Evolutionary conservation across 2,888 invertebrate genomes (phyloP).

Genomic region (Scaptomyza polygonia): DNA sequence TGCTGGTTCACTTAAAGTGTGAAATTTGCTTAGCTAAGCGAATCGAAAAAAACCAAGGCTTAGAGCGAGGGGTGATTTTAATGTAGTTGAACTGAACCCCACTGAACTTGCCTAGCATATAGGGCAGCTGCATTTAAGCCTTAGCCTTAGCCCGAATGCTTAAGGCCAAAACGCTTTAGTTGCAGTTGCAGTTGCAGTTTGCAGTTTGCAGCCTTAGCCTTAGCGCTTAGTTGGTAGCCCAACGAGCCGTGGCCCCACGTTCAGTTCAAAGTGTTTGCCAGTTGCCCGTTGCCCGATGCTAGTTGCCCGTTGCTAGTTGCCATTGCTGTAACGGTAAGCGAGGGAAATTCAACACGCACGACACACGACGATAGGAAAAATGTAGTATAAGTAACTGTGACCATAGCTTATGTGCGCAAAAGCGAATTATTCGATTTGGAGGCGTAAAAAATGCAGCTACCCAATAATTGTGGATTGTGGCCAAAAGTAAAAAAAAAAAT

Average conservation of each 20-base stretch:
- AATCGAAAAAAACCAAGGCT: neutral
- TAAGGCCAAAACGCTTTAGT: conserved; percentile 20
- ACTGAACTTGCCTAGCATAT: conserved; percentile 13
- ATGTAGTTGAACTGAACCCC: conserved; percentile 24
- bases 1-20: conserved; percentile 53
- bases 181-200: conserved; percentile 17
- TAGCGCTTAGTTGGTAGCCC: conserved; percentile 68
- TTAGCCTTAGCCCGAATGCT: conserved; percentile 21
- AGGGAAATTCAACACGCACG: conserved; percentile 76
- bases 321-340: conserved; percentile 64
- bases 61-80: conserved; percentile 17
- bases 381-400: conserved; percentile 65
- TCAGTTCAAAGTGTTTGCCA: conserved; percentile 2
- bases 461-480: conserved; percentile 64
- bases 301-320: too few relatives aligned
- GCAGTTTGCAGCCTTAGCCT: conserved; percentile 20
- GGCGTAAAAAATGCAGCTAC: conserved; percentile 75
- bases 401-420: conserved; percentile 80
- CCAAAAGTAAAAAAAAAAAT: conserved; percentile 30
- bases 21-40: conserved; percentile 63
- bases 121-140: conserved; percentile 43
- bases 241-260: conserved; percentile 69
- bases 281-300: conserved; percentile 21
- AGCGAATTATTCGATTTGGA: conserved; percentile 77
- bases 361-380: conserved; percentile 46